A percentile compares a stretch with the other conserved stretches of the same genome.
Evolutionary conservation across 2,113 vertebrate genomes (phyloP).

Genomic region (Nothocercus julius): DNA sequence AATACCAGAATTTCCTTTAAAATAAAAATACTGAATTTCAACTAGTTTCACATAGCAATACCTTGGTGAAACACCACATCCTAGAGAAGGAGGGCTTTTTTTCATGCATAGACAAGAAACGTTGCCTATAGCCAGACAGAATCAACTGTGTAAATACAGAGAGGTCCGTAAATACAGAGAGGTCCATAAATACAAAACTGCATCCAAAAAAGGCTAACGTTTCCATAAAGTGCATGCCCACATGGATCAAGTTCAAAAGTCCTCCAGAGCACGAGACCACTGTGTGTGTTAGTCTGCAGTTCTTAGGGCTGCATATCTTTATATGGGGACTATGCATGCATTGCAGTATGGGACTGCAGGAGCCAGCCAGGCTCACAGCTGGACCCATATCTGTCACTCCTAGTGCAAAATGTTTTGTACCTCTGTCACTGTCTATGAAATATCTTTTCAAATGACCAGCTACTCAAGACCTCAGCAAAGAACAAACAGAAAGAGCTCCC

Average conservation of each 20-base stretch:
- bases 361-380: neutral
- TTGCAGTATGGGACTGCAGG: neutral
- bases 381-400: neutral
- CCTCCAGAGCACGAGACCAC: neutral
- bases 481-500: neutral
- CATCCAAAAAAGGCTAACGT: neutral
- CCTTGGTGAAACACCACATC: neutral
- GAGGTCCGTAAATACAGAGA: neutral
- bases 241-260: neutral
- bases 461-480: neutral
- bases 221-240: neutral
- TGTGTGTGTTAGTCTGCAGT: neutral
- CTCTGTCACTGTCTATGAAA: neutral
- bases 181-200: neutral
- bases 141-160: neutral
- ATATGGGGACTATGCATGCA: accelerated
- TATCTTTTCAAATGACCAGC: neutral
- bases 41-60: neutral
- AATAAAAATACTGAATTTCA: neutral
- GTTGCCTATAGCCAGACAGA: neutral
- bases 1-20: neutral
- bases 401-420: neutral
- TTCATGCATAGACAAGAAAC: neutral
- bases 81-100: neutral
- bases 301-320: neutral